Evolutionary conservation across 2,888 invertebrate genomes (phyloP).

Genomic region (Dasysyrphus tricinctus): DNA sequence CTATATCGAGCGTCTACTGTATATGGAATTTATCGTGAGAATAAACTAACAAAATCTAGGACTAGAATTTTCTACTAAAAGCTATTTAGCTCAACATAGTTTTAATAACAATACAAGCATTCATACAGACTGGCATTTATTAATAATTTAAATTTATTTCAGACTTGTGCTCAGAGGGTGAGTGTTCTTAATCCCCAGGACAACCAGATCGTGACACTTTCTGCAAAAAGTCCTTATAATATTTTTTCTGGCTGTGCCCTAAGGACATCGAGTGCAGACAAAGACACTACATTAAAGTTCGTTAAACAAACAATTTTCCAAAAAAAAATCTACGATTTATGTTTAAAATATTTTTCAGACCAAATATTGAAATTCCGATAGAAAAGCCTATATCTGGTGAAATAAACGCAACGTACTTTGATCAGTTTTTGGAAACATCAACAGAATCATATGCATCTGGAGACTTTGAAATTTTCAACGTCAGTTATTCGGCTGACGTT

Average conservation of each 20-base stretch:
- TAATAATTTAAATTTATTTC: constrained; percentile 76
- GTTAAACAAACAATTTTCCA: not conserved
- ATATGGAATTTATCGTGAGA: too few species aligned
- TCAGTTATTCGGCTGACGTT: constrained; percentile 59
- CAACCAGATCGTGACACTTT: constrained; percentile 92
- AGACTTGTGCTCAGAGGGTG: constrained; percentile 91
- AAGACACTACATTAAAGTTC: constrained; percentile 60
- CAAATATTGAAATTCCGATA: constrained; percentile 48
- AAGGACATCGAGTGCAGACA: constrained; percentile 77
- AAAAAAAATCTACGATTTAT: not conserved
- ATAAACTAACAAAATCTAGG: too few species aligned
- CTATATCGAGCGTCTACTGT: too few species aligned
- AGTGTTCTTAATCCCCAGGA: constrained; percentile 87
- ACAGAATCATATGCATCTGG: constrained; percentile 60
- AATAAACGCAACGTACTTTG: constrained; percentile 83
- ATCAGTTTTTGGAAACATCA: constrained; percentile 84
- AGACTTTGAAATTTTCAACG: constrained; percentile 55
- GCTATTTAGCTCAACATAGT: too few species aligned
- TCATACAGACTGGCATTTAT: too few species aligned
- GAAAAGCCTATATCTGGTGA: constrained; percentile 51
- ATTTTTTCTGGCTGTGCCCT: constrained; percentile 87
- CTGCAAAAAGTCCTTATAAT: constrained; percentile 86
- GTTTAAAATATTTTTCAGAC: constrained; percentile 13
- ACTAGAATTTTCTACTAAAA: too few species aligned
- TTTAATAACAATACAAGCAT: not conserved